These are phyloP conservation scores for Drosophila prostipennis DNA, from an alignment of 2,888 invertebrate genomes.

Conservation along the genomic window DNA sequence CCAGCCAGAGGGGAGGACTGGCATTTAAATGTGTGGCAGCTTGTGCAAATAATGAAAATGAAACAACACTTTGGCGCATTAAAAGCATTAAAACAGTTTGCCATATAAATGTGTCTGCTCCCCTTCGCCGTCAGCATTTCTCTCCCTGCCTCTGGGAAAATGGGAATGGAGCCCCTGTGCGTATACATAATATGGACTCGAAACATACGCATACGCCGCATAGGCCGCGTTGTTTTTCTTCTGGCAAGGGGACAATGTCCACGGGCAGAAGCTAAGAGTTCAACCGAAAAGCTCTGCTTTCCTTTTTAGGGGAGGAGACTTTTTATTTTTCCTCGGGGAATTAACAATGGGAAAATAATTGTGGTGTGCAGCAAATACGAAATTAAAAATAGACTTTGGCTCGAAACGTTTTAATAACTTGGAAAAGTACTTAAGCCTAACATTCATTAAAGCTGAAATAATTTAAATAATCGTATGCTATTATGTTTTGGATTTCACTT, in stretches of 20 bases:
- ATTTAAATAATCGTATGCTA: background rate
- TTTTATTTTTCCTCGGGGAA: background rate
- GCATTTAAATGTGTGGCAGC: conserved; percentile 78
- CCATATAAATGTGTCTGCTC: conserved; percentile 64
- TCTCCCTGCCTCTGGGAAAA: background rate
- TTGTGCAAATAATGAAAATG: conserved; percentile 79
- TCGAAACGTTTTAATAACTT: background rate
- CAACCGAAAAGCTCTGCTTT: conserved; percentile 7
- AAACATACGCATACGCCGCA: conserved; percentile 62
- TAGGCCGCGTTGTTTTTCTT: conserved; percentile 43
- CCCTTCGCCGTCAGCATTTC: background rate
- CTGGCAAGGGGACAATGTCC: conserved; percentile 16
- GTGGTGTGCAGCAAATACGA: background rate
- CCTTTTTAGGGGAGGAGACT: background rate
- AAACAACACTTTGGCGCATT: conserved; percentile 80
- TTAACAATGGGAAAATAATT: background rate
- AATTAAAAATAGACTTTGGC: background rate
- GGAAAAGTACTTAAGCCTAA: background rate
- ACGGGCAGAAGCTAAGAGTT: conserved; percentile 20
- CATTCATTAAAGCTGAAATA: background rate
- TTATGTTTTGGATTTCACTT: no score
- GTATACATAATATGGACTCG: conserved; percentile 67
- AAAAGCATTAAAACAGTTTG: conserved; percentile 80
- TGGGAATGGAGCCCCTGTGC: conserved; percentile 34
- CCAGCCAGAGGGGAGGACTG: conserved; percentile 35